phyloP scores from a whole-genome alignment of 2,888 invertebrate genomes.

The Seira ritae region DNA sequence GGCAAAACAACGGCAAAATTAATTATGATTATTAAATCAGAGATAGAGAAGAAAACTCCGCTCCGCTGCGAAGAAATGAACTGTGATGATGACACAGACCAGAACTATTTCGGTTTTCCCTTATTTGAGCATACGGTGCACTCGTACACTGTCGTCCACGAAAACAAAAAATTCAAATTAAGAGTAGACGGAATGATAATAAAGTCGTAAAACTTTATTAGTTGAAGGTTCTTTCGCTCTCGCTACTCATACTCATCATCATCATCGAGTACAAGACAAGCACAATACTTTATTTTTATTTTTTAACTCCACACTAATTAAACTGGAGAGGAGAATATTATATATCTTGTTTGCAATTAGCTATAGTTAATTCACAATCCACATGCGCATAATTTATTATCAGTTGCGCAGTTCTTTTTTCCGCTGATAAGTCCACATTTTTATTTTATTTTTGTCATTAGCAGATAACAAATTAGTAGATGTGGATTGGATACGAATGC shows the following conservation, averaged over 20 bases:
- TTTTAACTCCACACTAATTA: neutral
- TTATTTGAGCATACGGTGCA: slow-evolving; percentile 12
- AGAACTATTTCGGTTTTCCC: neutral
- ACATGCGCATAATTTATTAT: neutral
- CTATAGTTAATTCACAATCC: too few relatives aligned
- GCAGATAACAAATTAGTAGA: neutral
- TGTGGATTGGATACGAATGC: neutral
- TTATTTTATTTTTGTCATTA: slow-evolving; percentile 10
- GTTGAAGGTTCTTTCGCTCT: neutral
- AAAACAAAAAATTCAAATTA: slow-evolving; percentile 1
- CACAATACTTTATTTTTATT: too few relatives aligned
- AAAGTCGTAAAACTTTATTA: slow-evolving; percentile 2
- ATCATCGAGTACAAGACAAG: too few relatives aligned
- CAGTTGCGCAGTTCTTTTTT: neutral
- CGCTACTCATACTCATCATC: neutral
- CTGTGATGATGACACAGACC: neutral
- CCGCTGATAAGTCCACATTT: neutral
- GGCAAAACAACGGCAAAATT: slow-evolving; percentile 2
- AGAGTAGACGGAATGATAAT: neutral
- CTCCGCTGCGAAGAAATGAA: neutral
- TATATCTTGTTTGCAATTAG: slow-evolving; percentile 1
- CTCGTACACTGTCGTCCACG: too few relatives aligned
- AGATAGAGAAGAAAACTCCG: too few relatives aligned
- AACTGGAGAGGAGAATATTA: neutral
- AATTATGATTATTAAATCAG: slow-evolving; percentile 11